Base-by-base conservation (phyloP, 2,888 invertebrate species). In the Troides helena region DNA sequence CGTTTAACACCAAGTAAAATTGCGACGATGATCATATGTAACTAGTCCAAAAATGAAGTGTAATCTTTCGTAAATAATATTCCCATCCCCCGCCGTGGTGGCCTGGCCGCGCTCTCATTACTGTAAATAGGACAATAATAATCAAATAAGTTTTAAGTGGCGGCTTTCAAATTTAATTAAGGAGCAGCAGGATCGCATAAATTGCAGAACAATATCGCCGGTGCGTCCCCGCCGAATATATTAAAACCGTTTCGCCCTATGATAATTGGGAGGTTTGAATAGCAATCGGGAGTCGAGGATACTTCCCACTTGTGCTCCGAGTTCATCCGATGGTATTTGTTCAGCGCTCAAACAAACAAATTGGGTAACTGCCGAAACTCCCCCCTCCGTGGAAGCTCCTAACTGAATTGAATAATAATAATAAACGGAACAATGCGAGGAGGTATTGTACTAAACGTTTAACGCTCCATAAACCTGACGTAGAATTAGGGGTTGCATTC, bases 241-340 rank as follows among this genome's bases (percentile, higher is more conserved):
- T 72, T 73, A 71, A 74, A 75, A 79, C 74, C 85, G 86, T 88
- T 86, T 84, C 85, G 39, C 39, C 82, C 80, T 87, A 88, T 88
- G 88, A 79, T 81, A 86, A 88, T 89, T 77, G 72, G 71, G 75
- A 74, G 69, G 81, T 80, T 81, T 82, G 79, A 76, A 73, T 72
- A 77, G 78, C 79, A 77, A 80, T 82, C 75, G 75, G 79, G 75
- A 74, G 74, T 72, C 72, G 39, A 53, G 61, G 36, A 62, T 69
- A 69, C 60, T 68, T 70, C 69, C 50, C 65, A 53, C 50, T 62
- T 65, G 60, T 68, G 43, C 62, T 39, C 21, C 56, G 39, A 61
- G 69, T 63, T 57, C 23, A 70, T 63, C 66, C 65, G 67, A 62
- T 67, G 58, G 62, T 70, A 62, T 62, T 65, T 62, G 57, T 64